Percentiles rank a stretch among this genome's conserved stretches.
These are phyloP conservation scores for Chlamydotis undulata DNA, from an alignment of 2,113 vertebrate genomes.

Conservation along the genomic window DNA sequence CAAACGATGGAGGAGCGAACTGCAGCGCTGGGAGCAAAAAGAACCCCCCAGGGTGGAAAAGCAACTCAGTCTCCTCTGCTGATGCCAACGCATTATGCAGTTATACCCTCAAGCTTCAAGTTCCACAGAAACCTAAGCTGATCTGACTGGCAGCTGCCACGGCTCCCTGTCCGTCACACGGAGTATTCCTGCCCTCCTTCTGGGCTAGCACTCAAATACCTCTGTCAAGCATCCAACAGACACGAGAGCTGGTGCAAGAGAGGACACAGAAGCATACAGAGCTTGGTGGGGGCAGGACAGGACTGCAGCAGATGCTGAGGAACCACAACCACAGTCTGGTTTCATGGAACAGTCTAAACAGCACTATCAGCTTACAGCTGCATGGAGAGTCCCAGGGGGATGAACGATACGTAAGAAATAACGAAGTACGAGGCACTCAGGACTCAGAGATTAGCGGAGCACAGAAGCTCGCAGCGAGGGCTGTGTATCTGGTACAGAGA, in stretches of 20 bases:
- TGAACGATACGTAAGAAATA: neutral
- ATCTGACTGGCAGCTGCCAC: neutral
- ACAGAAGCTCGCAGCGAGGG: neutral
- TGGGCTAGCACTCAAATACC: neutral
- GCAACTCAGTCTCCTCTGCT: neutral
- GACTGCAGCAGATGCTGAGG: neutral
- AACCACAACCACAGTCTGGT: neutral
- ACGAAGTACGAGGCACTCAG: rapidly evolving
- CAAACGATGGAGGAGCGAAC: neutral
- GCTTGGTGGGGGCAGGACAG: neutral
- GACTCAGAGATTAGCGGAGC: neutral
- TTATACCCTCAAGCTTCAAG: neutral
- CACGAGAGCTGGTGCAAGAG: neutral
- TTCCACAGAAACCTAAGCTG: neutral
- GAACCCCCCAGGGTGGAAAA: neutral
- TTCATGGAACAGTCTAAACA: neutral
- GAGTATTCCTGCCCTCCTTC: neutral
- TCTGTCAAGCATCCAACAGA: neutral
- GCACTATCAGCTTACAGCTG: neutral
- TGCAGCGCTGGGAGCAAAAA: neutral
- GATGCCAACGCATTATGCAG: neutral
- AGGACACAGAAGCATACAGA: neutral
- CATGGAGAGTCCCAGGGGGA: rapidly evolving
- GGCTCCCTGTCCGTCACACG: rapidly evolving
- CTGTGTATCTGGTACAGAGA: rapidly evolving